phyloP scores from a whole-genome alignment of 2,113 vertebrate species.

The Sialia sialis region DNA sequence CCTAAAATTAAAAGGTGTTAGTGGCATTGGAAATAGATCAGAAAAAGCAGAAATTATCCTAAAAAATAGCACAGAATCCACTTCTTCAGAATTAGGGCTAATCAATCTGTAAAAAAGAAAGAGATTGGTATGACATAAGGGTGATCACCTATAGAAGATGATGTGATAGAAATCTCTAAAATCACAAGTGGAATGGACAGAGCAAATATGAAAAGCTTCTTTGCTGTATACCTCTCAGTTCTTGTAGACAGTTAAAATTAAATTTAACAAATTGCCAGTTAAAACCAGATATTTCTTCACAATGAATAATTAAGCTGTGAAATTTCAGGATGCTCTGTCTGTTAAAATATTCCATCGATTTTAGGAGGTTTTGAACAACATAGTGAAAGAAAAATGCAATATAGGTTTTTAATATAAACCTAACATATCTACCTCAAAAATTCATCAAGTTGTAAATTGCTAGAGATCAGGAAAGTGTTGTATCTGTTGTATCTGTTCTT shows the following conservation, averaged over 20 bases:
- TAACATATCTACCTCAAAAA: not conserved
- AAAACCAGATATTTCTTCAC: slow-evolving; percentile 15
- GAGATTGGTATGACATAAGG: not conserved
- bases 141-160: not conserved
- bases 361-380: not conserved
- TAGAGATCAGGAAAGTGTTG: not conserved
- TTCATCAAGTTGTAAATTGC: not conserved
- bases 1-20: not conserved
- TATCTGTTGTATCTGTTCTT: not conserved
- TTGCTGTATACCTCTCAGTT: not conserved
- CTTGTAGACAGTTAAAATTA: not conserved
- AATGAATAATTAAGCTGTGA: slow-evolving; percentile 1
- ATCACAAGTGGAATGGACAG: not conserved
- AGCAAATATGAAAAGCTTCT: not conserved
- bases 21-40: not conserved
- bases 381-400: not conserved
- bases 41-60: not conserved
- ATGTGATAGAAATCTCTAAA: not conserved
- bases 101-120: not conserved
- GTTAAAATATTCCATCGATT: not conserved
- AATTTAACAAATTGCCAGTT: not conserved
- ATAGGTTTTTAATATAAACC: not conserved
- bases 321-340: not conserved
- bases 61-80: not conserved
- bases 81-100: not conserved